Percentiles rank a stretch among this genome's conserved stretches.
phyloP scores from a whole-genome alignment of 1,140 invertebrate species.

The Triops longicaudatus region DNA sequence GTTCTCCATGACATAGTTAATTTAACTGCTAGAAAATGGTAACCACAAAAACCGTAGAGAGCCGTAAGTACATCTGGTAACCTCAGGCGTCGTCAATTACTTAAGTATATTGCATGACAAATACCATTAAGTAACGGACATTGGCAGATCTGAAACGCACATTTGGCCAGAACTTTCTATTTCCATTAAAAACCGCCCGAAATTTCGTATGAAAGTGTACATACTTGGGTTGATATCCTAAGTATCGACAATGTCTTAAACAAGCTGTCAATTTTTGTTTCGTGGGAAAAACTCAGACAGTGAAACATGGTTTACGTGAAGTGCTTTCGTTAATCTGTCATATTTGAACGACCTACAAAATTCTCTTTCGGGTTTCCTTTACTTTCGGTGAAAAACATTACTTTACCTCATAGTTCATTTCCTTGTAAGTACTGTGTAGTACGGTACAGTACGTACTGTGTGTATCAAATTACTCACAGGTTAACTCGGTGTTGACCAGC shows the following conservation, averaged over 20 bases:
- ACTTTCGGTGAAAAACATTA: too few relatives aligned
- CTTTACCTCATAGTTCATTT: background rate
- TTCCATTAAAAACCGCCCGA: background rate
- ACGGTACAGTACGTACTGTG: background rate
- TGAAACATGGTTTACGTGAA: too few relatives aligned
- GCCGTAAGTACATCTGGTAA: too few relatives aligned
- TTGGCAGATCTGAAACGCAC: background rate
- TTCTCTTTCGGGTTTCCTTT: too few relatives aligned
- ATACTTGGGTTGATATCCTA: background rate
- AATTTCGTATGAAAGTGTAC: background rate
- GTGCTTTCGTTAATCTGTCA: too few relatives aligned
- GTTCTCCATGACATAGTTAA: too few relatives aligned
- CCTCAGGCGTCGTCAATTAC: too few relatives aligned
- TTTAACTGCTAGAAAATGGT: too few relatives aligned
- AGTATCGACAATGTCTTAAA: background rate
- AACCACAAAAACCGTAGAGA: too few relatives aligned
- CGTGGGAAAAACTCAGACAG: background rate
- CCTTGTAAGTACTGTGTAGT: background rate
- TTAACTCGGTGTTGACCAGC: background rate
- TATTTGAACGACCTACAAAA: too few relatives aligned
- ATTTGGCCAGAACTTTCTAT: background rate
- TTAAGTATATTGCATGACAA: too few relatives aligned
- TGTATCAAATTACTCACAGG: background rate
- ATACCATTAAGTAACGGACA: background rate
- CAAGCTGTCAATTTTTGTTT: background rate